phyloP scores from a whole-genome alignment of 2,888 invertebrate species.

The Drosophila aldrichi region DNA sequence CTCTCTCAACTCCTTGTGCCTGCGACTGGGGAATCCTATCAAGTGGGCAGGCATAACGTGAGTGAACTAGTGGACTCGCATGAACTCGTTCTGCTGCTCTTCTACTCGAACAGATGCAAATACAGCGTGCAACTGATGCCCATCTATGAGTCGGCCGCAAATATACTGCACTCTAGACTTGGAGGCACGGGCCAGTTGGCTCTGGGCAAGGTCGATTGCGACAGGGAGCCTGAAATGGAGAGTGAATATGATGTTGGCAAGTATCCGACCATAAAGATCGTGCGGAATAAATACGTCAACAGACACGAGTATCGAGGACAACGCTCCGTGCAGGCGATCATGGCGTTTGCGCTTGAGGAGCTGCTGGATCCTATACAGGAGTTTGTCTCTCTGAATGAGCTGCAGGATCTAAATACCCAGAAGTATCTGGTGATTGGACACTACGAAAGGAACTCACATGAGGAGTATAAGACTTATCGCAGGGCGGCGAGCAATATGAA shows the following conservation, averaged over 20 bases:
- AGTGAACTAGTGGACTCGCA: conserved; percentile 84
- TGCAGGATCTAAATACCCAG: conserved; percentile 89
- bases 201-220: conserved; percentile 98
- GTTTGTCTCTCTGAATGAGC: conserved; percentile 89
- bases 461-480: conserved; percentile 91
- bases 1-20: neutral
- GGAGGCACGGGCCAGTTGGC: conserved; percentile 92
- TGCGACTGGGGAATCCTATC: conserved; percentile 11
- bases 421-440: conserved; percentile 94
- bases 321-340: conserved; percentile 93
- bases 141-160: conserved; percentile 96
- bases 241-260: conserved; percentile 96
- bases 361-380: conserved; percentile 92
- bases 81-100: conserved; percentile 98
- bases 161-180: conserved; percentile 87
- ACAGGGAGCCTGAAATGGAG: conserved; percentile 92
- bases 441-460: conserved; percentile 90
- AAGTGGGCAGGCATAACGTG: conserved; percentile 25
- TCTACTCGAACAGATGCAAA: conserved; percentile 99
- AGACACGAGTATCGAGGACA: conserved; percentile 93
- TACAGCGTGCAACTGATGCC: conserved; percentile 97
- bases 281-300: conserved; percentile 92
- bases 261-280: conserved; percentile 98
- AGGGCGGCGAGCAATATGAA: conserved; percentile 92
- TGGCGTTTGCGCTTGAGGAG: conserved; percentile 93